A percentile compares a stretch with the other conserved stretches of the same genome.
Conservation (phyloP, 2,113 vertebrate genomes). For the Rhinichthys klamathensis region DNA sequence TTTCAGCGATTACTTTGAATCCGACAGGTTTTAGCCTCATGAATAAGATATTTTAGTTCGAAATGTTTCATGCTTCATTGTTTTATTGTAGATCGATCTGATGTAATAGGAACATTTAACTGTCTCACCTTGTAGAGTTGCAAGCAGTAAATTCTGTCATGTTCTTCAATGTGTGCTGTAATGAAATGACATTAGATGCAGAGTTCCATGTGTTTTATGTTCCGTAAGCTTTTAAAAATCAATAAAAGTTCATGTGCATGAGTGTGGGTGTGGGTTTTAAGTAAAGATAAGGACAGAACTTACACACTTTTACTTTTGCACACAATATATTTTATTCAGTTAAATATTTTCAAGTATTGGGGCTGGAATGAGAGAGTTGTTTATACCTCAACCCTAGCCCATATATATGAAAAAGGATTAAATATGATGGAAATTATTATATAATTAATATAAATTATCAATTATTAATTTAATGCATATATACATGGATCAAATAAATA, state of each 20-base stretch:
- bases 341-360: too few species aligned
- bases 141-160: conserved; percentile 26
- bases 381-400: too few species aligned
- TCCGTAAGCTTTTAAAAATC: conserved; percentile 29
- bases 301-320: neutral
- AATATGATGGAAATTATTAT: too few species aligned
- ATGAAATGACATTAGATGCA: conserved; percentile 32
- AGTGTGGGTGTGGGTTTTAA: neutral
- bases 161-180: conserved; percentile 16
- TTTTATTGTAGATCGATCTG: conserved; percentile 33
- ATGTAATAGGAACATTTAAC: conserved; percentile 35
- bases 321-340: neutral
- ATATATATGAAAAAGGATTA: too few species aligned
- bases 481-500: too few species aligned
- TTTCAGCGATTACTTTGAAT: conserved; percentile 11
- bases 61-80: conserved; percentile 33
- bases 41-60: conserved; percentile 35
- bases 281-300: conserved; percentile 11
- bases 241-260: conserved; percentile 11
- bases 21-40: neutral
- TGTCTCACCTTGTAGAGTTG: conserved; percentile 35
- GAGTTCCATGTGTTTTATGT: conserved; percentile 4
- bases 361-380: too few species aligned
- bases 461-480: too few species aligned
- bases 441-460: too few species aligned